Evolutionary conservation across 1,140 invertebrate species (phyloP).

Genomic region (Chelonus insularis): DNA sequence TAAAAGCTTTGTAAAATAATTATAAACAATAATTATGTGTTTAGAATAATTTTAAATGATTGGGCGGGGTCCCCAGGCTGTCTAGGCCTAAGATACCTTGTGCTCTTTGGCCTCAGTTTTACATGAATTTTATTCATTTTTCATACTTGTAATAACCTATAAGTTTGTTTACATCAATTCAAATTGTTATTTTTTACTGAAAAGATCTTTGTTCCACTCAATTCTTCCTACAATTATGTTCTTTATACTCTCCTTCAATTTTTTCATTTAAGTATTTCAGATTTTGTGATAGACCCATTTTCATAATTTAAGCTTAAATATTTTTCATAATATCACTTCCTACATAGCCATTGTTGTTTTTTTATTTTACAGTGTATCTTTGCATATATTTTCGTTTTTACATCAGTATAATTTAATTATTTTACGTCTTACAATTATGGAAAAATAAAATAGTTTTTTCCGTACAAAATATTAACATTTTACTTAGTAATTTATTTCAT

Average conservation of each 20-base stretch:
- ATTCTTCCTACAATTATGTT: slow-evolving; percentile 59
- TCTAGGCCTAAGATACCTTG: too few relatives aligned
- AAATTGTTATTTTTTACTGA: slow-evolving; percentile 62
- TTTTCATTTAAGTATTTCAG: slow-evolving; percentile 45
- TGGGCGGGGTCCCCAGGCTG: slow-evolving; percentile 43
- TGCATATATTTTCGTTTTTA: background rate
- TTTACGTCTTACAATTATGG: too few relatives aligned
- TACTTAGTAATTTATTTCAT: too few relatives aligned
- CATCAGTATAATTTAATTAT: background rate
- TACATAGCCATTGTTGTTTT: slow-evolving; percentile 4
- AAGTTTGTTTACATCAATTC: slow-evolving; percentile 67
- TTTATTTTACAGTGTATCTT: background rate
- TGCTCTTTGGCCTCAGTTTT: too few relatives aligned
- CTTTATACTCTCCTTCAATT: slow-evolving; percentile 45
- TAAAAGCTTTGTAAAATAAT: slow-evolving; percentile 36
- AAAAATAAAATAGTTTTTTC: too few relatives aligned
- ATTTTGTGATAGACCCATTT: slow-evolving; percentile 73
- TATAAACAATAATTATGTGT: slow-evolving; percentile 12
- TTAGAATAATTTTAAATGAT: slow-evolving; percentile 31
- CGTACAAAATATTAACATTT: too few relatives aligned
- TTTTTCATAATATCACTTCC: slow-evolving; percentile 35
- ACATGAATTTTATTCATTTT: slow-evolving; percentile 38
- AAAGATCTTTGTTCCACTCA: slow-evolving; percentile 62
- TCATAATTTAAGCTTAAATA: slow-evolving; percentile 71
- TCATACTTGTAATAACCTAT: slow-evolving; percentile 50